Evolutionary conservation across 2,797 vertebrate genomes (phyloP), one percentile per base, ranked within the genome.

Genomic region (Clangula hyemalis): DNA sequence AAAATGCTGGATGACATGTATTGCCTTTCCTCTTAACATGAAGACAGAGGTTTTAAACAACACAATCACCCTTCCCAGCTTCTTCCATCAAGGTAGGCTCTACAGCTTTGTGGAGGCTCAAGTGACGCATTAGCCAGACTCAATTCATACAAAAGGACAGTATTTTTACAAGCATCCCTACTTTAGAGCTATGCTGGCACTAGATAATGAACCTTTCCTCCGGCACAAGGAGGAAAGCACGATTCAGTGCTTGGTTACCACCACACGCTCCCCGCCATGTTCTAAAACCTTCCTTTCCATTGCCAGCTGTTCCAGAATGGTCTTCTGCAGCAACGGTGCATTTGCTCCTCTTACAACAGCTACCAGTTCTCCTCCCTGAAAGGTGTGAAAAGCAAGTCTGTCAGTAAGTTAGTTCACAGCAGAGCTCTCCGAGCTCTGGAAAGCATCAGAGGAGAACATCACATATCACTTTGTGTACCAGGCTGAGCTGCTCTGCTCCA

Each of bases 341-440:
- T 99, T 98, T 6, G 96, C 98, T 38, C 99, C 99, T 93, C 98
- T 98, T 87, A 99, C 97, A 85, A 98, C 97, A 20, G 98, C 98
- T 95, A 99, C 98, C 91, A 99, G 85, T 78, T 98, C 98, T 62
- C 99, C 99, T 38, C 98, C 98, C 99, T 99, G 95, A 41, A 96
- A 96, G 19, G n/a, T 36, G 76, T 65, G 45, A 73, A 75, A 87
- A 77, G 15, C 30, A 73, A 38, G 58, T 34, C 53, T 43, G 78
- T 74, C 41, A 79, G 34, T 51, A 30, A n/a, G 45, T 16, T 43
- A n/a, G 38, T 16, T 43, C 41, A 56, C 39, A 34, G 30, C 5
- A 43, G 30, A 85, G 57, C 49, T 19, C 32, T 43, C 30, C 17
- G 36, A 25, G 28, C 57, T 45, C 41, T 83, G 39, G 17, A 90